phyloP scores from a whole-genome alignment of 2,113 vertebrate species.

The Xerus inauris region DNA sequence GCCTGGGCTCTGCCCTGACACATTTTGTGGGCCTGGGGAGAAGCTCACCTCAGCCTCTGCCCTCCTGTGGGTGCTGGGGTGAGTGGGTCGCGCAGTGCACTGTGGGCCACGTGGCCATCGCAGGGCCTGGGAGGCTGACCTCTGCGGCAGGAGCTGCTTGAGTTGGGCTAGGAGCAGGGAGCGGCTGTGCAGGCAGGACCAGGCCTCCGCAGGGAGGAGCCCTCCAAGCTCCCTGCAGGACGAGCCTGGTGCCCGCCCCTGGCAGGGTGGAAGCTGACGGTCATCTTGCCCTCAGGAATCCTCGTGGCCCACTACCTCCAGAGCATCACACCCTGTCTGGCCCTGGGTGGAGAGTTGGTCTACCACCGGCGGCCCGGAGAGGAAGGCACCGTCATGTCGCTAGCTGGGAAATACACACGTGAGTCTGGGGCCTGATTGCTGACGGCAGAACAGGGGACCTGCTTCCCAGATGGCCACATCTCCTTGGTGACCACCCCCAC shows the following conservation, averaged over 20 bases:
- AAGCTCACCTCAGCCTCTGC: neutral
- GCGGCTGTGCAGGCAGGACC: neutral
- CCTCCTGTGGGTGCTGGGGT: neutral
- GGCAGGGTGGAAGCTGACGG: neutral
- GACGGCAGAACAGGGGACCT: neutral
- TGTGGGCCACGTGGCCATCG: neutral
- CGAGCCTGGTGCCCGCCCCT: neutral
- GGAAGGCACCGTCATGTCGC: slow-evolving; percentile 92
- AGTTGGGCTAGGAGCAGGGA: neutral
- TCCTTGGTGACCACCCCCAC: neutral
- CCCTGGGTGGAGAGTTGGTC: slow-evolving; percentile 93
- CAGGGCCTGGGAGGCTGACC: neutral
- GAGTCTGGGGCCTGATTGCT: neutral
- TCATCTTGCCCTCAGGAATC: slow-evolving; percentile 86
- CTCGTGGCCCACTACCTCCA: slow-evolving; percentile 93
- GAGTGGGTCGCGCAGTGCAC: rapidly evolving
- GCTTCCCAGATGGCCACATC: too few relatives aligned
- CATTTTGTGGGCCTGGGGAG: neutral
- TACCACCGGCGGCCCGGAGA: slow-evolving; percentile 94
- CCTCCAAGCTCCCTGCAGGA: rapidly evolving
- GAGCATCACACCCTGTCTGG: slow-evolving; percentile 91
- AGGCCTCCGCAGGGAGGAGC: too few relatives aligned
- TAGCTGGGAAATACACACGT: slow-evolving; percentile 92
- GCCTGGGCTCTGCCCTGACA: neutral
- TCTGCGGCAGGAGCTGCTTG: neutral